Conservation (phyloP, 2,797 vertebrate species). For the Peromyscus attwateri region DNA sequence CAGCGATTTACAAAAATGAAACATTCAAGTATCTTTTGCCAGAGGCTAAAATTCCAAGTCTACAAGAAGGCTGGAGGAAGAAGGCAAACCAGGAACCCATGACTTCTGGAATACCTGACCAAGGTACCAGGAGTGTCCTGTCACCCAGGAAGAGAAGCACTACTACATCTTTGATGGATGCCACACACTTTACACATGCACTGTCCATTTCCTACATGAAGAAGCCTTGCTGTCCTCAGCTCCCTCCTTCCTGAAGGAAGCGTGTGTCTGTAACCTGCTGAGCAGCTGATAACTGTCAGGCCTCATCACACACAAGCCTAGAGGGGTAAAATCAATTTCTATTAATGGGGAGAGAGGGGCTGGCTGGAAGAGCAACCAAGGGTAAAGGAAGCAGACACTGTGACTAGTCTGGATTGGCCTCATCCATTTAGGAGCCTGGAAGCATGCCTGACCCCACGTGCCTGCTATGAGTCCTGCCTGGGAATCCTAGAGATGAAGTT, state of each 20-base stretch:
- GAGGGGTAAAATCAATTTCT: not conserved
- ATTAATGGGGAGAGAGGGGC: not conserved
- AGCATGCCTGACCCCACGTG: not conserved
- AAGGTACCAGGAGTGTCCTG: not conserved
- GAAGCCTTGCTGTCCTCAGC: slow-evolving; percentile 1
- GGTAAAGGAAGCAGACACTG: slow-evolving; percentile 52
- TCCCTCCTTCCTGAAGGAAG: not conserved
- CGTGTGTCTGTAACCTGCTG: not conserved
- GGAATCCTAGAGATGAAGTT: not conserved
- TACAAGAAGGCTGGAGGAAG: not conserved
- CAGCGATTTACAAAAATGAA: slow-evolving; percentile 20
- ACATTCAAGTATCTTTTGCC: not conserved
- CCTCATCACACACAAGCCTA: slow-evolving; percentile 10
- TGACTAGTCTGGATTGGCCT: not conserved
- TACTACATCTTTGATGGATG: not conserved
- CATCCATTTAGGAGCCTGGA: slow-evolving; percentile 19
- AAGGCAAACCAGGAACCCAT: not conserved
- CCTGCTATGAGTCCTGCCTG: not conserved
- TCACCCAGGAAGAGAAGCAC: not conserved
- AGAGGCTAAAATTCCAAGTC: slow-evolving; percentile 54
- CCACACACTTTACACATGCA: not conserved
- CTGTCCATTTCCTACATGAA: slow-evolving; percentile 16
- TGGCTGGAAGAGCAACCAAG: not conserved
- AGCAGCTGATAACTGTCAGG: not conserved
- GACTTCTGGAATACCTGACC: not conserved